A percentile compares a stretch with the other conserved stretches of the same genome.
Evolutionary conservation across 1,140 invertebrate species (phyloP).

Genomic region (Bombus superbus): DNA sequence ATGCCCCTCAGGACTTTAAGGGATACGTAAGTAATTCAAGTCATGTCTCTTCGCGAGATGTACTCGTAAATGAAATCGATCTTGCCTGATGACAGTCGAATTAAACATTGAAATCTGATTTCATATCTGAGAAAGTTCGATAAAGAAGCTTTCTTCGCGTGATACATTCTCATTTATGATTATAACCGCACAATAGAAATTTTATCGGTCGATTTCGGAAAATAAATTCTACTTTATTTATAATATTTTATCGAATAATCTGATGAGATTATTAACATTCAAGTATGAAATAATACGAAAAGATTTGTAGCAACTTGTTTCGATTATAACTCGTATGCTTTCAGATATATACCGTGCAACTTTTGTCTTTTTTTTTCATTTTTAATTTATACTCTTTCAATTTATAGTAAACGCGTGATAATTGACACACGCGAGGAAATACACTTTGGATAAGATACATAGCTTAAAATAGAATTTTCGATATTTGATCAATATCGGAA

Average conservation of each 20-base stretch:
- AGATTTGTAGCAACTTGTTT: not conserved
- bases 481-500: no score
- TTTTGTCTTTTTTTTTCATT: not conserved
- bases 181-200: no score
- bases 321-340: not conserved
- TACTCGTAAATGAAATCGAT: not conserved
- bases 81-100: not conserved
- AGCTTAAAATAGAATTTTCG: no score
- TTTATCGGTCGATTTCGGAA: no score
- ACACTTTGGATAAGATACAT: no score
- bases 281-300: not conserved
- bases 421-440: no score
- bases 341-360: not conserved
- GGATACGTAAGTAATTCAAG: conserved; percentile 66
- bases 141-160: no score
- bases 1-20: conserved; percentile 74
- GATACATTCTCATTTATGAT: no score
- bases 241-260: not conserved
- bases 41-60: not conserved
- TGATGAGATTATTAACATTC: not conserved
- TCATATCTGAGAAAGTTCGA: not conserved
- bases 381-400: no score
- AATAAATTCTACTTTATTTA: no score
- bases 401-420: no score
- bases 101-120: not conserved